These are phyloP conservation scores for Podarcis siculus DNA, from an alignment of 2,797 vertebrate species.

Conservation along the genomic window DNA sequence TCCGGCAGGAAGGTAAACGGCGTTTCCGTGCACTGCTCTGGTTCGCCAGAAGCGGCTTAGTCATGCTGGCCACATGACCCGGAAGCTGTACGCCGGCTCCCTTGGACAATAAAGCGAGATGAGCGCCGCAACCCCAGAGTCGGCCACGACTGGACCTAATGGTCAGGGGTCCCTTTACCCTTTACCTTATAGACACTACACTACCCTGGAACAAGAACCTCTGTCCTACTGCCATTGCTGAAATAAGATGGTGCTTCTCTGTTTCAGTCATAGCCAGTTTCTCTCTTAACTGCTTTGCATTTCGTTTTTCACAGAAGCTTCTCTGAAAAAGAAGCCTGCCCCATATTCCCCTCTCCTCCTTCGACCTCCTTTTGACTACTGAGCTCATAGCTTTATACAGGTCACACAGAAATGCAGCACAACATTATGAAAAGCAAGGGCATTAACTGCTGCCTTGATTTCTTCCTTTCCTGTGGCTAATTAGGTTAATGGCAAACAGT, in stretches of 20 bases:
- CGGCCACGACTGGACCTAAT: too few relatives aligned
- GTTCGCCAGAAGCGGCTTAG: too few relatives aligned
- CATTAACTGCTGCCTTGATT: slow-evolving; percentile 62
- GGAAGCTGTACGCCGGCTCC: too few relatives aligned
- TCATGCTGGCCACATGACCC: too few relatives aligned
- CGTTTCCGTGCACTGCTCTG: too few relatives aligned
- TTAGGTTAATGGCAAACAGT: slow-evolving; percentile 62
- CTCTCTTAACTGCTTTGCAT: slow-evolving; percentile 63
- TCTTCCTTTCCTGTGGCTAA: slow-evolving; percentile 59
- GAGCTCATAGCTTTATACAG: slow-evolving; percentile 37
- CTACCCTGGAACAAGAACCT: not conserved
- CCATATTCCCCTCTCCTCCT: slow-evolving; percentile 54
- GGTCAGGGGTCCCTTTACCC: too few relatives aligned
- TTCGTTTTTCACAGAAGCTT: slow-evolving; percentile 61
- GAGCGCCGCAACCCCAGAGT: too few relatives aligned
- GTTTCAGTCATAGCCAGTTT: slow-evolving; percentile 12
- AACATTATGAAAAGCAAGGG: slow-evolving; percentile 59
- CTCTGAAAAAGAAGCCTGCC: slow-evolving; percentile 46
- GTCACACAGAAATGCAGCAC: slow-evolving; percentile 58
- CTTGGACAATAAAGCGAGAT: too few relatives aligned
- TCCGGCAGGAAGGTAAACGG: too few relatives aligned
- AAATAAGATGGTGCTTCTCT: not conserved
- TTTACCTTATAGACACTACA: too few relatives aligned
- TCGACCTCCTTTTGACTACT: slow-evolving; percentile 50
- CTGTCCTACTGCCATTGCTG: not conserved